Percentiles rank a stretch among this genome's conserved stretches.
These are phyloP conservation scores for Hylia prasina DNA, from an alignment of 2,113 vertebrate species.

Conservation along the genomic window DNA sequence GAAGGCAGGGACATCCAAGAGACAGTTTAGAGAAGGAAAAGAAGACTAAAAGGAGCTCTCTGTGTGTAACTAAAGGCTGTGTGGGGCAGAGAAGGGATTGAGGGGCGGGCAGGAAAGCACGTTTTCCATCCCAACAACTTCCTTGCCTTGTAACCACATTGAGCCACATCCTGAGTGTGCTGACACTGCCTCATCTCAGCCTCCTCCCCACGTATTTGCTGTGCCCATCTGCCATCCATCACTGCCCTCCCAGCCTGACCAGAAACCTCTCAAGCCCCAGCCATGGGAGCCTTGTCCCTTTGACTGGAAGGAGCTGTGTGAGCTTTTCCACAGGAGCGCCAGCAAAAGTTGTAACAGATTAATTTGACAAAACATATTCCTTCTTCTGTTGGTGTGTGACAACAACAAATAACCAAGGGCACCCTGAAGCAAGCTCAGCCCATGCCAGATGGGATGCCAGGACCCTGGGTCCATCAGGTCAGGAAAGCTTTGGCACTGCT, in stretches of 20 bases:
- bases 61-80: background rate
- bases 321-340: background rate
- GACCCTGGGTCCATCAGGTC: background rate
- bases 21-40: background rate
- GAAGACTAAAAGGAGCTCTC: background rate
- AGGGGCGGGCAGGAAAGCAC: background rate
- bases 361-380: background rate
- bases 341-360: background rate
- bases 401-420: background rate
- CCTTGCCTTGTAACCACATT: accelerated
- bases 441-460: background rate
- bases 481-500: background rate
- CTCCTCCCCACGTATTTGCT: background rate
- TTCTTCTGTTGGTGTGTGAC: background rate
- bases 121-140: background rate
- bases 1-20: background rate
- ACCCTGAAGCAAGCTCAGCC: background rate
- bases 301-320: accelerated
- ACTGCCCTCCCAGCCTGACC: background rate
- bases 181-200: background rate
- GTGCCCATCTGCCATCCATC: accelerated
- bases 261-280: accelerated
- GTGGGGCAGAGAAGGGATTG: background rate
- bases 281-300: accelerated
- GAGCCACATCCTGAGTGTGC: background rate